A percentile compares a stretch with the other conserved stretches of the same genome.
phyloP scores from a whole-genome alignment of 2,113 vertebrate genomes.

The Hipposideros armiger region DNA sequence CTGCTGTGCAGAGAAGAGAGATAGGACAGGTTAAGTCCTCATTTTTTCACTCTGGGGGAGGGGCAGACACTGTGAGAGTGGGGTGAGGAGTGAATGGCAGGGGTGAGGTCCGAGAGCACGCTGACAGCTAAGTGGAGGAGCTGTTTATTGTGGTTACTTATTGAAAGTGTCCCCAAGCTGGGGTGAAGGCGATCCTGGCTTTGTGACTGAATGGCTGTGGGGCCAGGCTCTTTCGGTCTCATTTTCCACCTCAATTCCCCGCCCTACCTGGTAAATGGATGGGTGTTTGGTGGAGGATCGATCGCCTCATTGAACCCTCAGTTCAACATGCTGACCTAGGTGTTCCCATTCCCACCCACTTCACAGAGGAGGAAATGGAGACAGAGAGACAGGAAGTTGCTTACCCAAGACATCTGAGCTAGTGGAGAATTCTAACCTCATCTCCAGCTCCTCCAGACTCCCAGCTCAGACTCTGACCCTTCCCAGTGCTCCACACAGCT shows the following conservation, averaged over 20 bases:
- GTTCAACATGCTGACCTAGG: neutral
- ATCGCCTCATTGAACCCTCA: rapidly evolving
- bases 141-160: neutral
- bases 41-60: neutral
- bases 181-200: neutral
- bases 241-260: neutral
- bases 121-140: neutral
- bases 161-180: neutral
- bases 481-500: neutral
- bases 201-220: neutral
- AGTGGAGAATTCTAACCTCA: neutral
- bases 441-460: neutral
- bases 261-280: neutral
- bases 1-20: neutral
- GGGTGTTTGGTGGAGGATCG: neutral
- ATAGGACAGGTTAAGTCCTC: neutral
- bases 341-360: neutral
- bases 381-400: neutral
- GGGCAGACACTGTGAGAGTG: neutral
- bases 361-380: neutral
- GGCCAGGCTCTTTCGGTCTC: neutral
- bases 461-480: neutral
- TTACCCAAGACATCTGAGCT: neutral
- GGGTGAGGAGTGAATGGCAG: neutral
- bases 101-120: neutral